Evolutionary conservation across 2,797 vertebrate genomes (phyloP).

Genomic region (Gastrophryne carolinensis): DNA sequence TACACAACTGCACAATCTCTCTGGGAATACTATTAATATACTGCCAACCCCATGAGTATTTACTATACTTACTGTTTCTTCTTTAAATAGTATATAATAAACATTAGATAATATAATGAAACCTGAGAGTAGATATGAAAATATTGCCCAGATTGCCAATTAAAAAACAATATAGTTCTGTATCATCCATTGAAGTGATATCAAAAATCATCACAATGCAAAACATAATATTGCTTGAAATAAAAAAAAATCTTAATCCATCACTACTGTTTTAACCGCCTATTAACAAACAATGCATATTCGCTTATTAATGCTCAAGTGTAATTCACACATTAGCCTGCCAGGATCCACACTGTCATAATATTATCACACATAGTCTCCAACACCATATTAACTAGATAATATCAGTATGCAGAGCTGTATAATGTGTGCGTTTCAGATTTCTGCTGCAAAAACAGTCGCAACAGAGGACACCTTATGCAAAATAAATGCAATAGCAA

Average conservation of each 20-base stretch:
- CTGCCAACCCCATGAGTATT: background rate
- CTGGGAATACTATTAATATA: background rate
- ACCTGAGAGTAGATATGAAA: too few relatives aligned
- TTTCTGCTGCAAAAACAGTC: background rate
- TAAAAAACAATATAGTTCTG: background rate
- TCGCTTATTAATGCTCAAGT: background rate
- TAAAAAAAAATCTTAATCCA: background rate
- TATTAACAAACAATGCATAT: background rate
- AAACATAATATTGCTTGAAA: background rate
- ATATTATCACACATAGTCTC: conserved; percentile 1
- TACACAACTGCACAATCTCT: background rate
- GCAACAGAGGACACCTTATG: background rate
- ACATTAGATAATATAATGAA: background rate
- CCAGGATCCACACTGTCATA: conserved; percentile 14
- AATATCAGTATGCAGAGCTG: background rate
- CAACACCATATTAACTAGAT: background rate
- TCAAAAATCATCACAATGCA: background rate
- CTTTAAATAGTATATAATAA: background rate
- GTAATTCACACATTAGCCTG: background rate
- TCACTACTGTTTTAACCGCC: background rate
- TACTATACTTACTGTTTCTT: background rate
- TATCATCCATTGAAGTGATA: background rate
- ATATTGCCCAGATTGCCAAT: background rate
- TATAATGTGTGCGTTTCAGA: background rate
- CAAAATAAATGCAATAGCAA: background rate